Base-by-base conservation (phyloP, 2,888 invertebrate species). In the Piscicola geometra region DNA sequence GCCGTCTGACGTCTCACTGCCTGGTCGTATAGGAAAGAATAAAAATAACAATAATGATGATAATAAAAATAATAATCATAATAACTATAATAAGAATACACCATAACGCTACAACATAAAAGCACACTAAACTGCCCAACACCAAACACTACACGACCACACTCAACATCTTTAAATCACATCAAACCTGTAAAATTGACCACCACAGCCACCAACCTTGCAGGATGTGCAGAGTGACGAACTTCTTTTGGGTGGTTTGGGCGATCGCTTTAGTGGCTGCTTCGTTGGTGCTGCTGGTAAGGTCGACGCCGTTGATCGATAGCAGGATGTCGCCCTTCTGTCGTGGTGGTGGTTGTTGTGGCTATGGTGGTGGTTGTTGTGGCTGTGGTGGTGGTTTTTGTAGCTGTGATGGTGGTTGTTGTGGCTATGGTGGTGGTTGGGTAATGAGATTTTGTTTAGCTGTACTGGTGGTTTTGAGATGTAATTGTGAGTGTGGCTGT, bases 321-420 rank as follows among this genome's bases (percentile, higher is more conserved):
- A 87, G 81, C 66, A 87, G 79, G 56, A 87, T 82, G 79, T 87
- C 87, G 12, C 87, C 87, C 82, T 86, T 86, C 86, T 87, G 83
- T 25, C 5, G 3, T 25, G 60, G 21, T 25, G 21, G 21, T 25
- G 60, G 25, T 56, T 56, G 25, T 3, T 25, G 60, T 56, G 60
- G 21, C 3, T 5, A 18, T 18, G 60, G 60, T 56, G 21, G 25
- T 56, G 25, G 21, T 56, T 25, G 60, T 56, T 5, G n/a, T 25
- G 25, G 25, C 5, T 18, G 9, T 47, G n/a, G 21, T 56, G 25
- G 21, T 56, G 60, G 25, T 56, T 56, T 15, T 9, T 25, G 25
- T 3, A 18, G 25, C 3, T 56, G 9, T 56, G n/a, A 21, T 56
- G 60, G 41, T 41, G 41, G 41, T 41, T 41, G 41, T 41, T 5